Conservation (phyloP, 2,113 vertebrate genomes). For the Chloroceryle aenea region DNA sequence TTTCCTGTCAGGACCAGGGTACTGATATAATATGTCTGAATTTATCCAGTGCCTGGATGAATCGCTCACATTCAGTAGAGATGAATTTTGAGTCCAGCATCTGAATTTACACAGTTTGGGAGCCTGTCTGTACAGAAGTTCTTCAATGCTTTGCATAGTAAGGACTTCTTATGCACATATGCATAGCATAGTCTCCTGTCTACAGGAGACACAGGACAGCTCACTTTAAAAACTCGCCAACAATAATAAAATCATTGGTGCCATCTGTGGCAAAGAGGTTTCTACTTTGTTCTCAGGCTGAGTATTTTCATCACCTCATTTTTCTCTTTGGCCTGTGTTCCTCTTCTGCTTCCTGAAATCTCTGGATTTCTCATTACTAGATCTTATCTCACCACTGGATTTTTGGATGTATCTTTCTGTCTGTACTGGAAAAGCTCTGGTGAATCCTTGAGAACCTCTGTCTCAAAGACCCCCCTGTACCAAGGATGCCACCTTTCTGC, state of each 20-base stretch:
- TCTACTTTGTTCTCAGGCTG: background rate
- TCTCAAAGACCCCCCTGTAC: background rate
- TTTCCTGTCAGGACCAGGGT: background rate
- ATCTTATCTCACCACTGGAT: background rate
- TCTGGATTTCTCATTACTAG: background rate
- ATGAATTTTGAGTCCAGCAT: background rate
- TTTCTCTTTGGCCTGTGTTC: background rate
- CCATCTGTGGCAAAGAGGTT: background rate
- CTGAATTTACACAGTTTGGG: background rate
- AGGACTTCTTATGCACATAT: too few relatives aligned
- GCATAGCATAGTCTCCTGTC: too few relatives aligned
- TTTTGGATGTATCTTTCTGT: background rate
- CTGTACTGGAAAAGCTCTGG: background rate
- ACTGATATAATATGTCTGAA: background rate
- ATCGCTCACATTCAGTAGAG: background rate
- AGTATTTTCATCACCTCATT: background rate
- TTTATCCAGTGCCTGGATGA: background rate
- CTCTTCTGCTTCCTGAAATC: background rate
- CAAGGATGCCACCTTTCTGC: background rate
- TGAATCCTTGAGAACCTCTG: accelerated
- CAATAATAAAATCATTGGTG: background rate
- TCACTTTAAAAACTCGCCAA: background rate
- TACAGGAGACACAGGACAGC: background rate
- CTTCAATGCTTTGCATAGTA: background rate
- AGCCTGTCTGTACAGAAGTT: background rate